A percentile compares a stretch with the other conserved stretches of the same genome.
phyloP scores from a whole-genome alignment of 1,140 invertebrate genomes.

The Arctopsyche grandis region DNA sequence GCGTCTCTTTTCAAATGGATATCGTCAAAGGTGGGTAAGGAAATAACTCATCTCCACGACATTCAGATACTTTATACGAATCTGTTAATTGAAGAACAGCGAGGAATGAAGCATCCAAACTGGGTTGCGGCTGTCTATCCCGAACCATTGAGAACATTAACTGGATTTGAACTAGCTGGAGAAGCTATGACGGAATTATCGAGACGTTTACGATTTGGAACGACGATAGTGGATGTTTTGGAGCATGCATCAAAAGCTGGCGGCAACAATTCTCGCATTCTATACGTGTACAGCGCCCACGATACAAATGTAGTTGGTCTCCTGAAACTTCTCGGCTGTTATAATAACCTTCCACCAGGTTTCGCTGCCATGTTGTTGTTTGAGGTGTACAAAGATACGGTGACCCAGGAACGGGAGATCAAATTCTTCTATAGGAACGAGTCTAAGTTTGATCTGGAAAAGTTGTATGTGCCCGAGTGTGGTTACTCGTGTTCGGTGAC shows the following conservation, averaged over 20 bases:
- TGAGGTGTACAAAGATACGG: slow-evolving; percentile 30
- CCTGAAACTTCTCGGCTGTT: slow-evolving; percentile 31
- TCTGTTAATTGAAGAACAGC: slow-evolving; percentile 48
- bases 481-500: slow-evolving; percentile 34
- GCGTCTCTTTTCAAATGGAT: slow-evolving; percentile 27
- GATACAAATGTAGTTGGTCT: slow-evolving; percentile 43
- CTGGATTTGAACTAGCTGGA: slow-evolving; percentile 32
- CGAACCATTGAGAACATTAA: slow-evolving; percentile 42
- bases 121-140: slow-evolving; percentile 49
- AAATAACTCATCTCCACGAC: not conserved
- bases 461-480: slow-evolving; percentile 29
- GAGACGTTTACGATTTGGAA: slow-evolving; percentile 39
- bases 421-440: slow-evolving; percentile 44
- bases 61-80: slow-evolving; percentile 40
- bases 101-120: slow-evolving; percentile 39
- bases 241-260: slow-evolving; percentile 4
- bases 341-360: slow-evolving; percentile 33
- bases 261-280: not conserved
- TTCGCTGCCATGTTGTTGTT: slow-evolving; percentile 45
- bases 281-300: slow-evolving; percentile 47
- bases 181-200: slow-evolving; percentile 21
- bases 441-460: not conserved
- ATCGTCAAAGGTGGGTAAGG: slow-evolving; percentile 19
- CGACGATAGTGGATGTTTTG: slow-evolving; percentile 41
- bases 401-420: not conserved